Evolutionary conservation across 2,113 vertebrate species (phyloP), one percentile per base, ranked within the genome.

Genomic region (Macaca nemestrina): DNA sequence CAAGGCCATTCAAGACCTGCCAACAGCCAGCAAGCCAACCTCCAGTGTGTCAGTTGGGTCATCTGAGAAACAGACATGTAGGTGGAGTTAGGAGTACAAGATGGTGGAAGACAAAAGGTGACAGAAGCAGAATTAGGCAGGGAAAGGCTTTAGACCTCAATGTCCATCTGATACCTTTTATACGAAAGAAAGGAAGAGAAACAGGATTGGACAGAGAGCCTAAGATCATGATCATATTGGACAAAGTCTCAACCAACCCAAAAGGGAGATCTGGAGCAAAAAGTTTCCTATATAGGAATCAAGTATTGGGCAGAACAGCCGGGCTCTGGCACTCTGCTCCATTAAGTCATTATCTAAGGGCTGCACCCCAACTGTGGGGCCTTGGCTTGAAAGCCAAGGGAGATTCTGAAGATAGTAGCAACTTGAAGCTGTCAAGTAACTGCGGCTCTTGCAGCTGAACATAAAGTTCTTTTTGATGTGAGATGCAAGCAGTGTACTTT

Each of bases 171-270:
- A n/a, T 1, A 23, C 8, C 12, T 76, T 20, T 16, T 76, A 17
- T 6, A 43, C 1, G 4, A 57, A 43, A 92, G 43, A 18, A 23
- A 1, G 30, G 45, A n/a, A 27, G 84, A 22, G 68, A 57, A 43
- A 22, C 52, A 30, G 75, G 57, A 32, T 8, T 4, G 12, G 1
- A 5, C 72, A 84, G 38, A 32, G 22, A 75, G 61, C 16, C 61
- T 73, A 23, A 59, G 35, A 4, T 16, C 8, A 0, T 5, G 8
- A 50, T 20, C 38, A 13, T 1, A 10, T 32, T 38, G 10, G 45
- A 2, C 9, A 11, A 55, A n/a, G 38, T 14, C 76, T 50, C 78
- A 25, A 8, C 30, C 64, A 22, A 57, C 2, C 13, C 32, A 11
- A 43, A 90, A 9, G 14, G 2, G 35, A 25, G 30, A 38, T 35